Percentiles rank a stretch among this genome's conserved stretches.
phyloP scores from a whole-genome alignment of 92 coral and sea anemone genomes.

The Metridium senile region DNA sequence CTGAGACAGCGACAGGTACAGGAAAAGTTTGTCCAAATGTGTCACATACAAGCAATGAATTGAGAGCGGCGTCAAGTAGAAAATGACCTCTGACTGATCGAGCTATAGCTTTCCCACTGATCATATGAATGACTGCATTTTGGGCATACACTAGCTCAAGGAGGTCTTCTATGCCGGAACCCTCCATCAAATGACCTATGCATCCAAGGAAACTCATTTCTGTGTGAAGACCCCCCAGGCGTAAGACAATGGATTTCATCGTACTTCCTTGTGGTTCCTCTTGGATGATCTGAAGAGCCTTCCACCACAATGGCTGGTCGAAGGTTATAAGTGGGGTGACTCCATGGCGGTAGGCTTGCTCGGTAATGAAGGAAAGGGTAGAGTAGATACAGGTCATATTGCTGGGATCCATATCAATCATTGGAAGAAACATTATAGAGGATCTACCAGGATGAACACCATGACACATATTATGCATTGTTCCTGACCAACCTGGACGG shows the following conservation, averaged over 20 bases:
- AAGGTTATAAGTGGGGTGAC: conserved; percentile 47
- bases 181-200: conserved; percentile 48
- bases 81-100: conserved; percentile 34
- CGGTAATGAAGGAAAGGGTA: conserved; percentile 42
- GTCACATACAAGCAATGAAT: conserved; percentile 26
- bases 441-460: conserved; percentile 51
- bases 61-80: conserved; percentile 22
- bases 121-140: conserved; percentile 50
- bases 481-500: conserved; percentile 56
- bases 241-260: conserved; percentile 36
- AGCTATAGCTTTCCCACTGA: conserved; percentile 56
- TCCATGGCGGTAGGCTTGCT: conserved; percentile 43
- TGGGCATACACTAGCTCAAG: conserved; percentile 53
- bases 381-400: conserved; percentile 55
- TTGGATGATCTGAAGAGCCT: conserved; percentile 36
- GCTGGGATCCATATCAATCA: conserved; percentile 58
- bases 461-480: conserved; percentile 44
- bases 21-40: conserved; percentile 1
- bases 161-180: conserved; percentile 48
- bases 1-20: background rate
- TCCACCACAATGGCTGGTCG: conserved; percentile 69
- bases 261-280: conserved; percentile 37
- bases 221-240: conserved; percentile 54
- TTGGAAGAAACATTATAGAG: conserved; percentile 52
- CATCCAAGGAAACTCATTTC: conserved; percentile 16